Percentiles rank a stretch among this genome's conserved stretches.
These are phyloP conservation scores for Bubalus kerabau DNA, from an alignment of 2,113 vertebrate species.

Conservation along the genomic window DNA sequence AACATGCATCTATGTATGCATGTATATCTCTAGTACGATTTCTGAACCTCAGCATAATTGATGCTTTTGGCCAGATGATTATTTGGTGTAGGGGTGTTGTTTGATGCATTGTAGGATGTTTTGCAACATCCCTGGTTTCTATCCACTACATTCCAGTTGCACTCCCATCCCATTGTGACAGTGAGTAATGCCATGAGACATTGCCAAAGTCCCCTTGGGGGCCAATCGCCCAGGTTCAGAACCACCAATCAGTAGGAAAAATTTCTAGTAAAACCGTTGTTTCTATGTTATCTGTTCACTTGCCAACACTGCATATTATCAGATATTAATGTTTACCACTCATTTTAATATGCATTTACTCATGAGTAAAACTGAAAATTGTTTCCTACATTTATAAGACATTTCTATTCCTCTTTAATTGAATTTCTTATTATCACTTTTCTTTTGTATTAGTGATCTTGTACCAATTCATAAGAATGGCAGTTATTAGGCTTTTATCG, in stretches of 20 bases:
- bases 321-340: not conserved
- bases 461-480: not conserved
- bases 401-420: not conserved
- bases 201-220: not conserved
- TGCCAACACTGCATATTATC: not conserved
- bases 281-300: not conserved
- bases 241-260: not conserved
- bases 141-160: not conserved
- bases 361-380: not conserved
- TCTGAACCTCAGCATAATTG: not conserved
- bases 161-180: not conserved
- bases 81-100: not conserved
- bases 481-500: not conserved
- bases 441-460: not conserved
- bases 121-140: not conserved
- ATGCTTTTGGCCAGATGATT: not conserved
- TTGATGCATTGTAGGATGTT: not conserved
- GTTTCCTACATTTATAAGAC: not conserved
- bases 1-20: not conserved
- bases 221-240: not conserved
- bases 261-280: not conserved
- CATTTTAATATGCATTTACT: not conserved
- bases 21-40: not conserved
- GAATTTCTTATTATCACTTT: not conserved
- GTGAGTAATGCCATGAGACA: not conserved